Evolutionary conservation across 1,140 invertebrate species (phyloP).

Genomic region (Aphelinus atriplicis): DNA sequence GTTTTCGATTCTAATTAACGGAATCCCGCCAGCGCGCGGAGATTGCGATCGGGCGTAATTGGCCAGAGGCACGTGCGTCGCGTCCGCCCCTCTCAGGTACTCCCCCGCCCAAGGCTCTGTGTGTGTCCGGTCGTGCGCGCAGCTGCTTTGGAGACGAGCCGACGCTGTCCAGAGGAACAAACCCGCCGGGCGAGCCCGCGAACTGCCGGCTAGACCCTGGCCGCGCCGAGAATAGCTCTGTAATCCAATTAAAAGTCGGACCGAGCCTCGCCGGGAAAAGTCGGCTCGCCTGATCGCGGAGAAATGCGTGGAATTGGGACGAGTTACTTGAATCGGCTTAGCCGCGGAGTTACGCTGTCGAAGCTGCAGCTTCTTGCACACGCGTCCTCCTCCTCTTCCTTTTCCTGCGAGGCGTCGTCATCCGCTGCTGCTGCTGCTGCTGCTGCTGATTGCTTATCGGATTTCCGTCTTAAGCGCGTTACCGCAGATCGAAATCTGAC

Average conservation of each 20-base stretch:
- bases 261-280: slow-evolving; percentile 18
- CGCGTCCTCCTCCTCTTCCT: too few species aligned
- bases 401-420: too few species aligned
- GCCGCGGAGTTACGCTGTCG: background rate
- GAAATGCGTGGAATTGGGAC: slow-evolving; percentile 19
- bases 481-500: background rate
- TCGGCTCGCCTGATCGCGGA: slow-evolving; percentile 22
- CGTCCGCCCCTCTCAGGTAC: background rate
- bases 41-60: slow-evolving; percentile 2
- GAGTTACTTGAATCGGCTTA: slow-evolving; percentile 25
- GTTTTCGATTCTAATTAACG: background rate
- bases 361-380: slow-evolving; percentile 1
- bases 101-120: background rate
- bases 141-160: too few species aligned
- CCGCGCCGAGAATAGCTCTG: slow-evolving; percentile 32
- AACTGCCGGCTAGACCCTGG: too few species aligned
- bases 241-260: slow-evolving; percentile 42
- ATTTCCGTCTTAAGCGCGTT: slow-evolving; percentile 29
- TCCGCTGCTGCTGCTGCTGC: background rate
- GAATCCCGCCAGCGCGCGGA: background rate
- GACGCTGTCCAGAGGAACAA: too few species aligned
- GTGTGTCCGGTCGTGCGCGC: background rate
- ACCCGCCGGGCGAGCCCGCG: too few species aligned
- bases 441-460: slow-evolving; percentile 31
- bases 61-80: background rate